phyloP scores from a whole-genome alignment of 2,888 invertebrate genomes.

The Yponomeuta plumbellus region DNA sequence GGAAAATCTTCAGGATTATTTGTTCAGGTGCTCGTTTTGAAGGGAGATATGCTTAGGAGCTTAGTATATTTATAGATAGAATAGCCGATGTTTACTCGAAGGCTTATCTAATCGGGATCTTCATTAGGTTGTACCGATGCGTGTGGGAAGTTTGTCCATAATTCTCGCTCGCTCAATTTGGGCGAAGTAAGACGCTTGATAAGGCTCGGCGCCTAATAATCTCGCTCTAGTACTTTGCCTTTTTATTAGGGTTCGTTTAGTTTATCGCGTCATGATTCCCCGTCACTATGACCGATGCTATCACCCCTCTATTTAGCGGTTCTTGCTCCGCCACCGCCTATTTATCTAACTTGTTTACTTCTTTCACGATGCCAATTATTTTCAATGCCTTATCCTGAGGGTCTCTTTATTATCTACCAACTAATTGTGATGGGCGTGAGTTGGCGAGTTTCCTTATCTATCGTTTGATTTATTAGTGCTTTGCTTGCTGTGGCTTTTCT shows the following conservation, averaged over 20 bases:
- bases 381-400: conserved; percentile 14
- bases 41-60: neutral
- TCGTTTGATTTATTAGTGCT: neutral
- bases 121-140: conserved; percentile 62
- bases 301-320: conserved; percentile 49
- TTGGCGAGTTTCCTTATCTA: neutral
- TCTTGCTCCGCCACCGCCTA: conserved; percentile 29
- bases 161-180: conserved; percentile 68
- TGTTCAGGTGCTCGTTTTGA: neutral
- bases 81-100: conserved; percentile 45
- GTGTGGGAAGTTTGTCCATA: conserved; percentile 66
- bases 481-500: neutral
- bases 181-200: conserved; percentile 59
- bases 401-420: conserved; percentile 15
- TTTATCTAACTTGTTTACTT: conserved; percentile 20
- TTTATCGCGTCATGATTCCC: conserved; percentile 59
- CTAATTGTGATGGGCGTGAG: conserved; percentile 15
- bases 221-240: conserved; percentile 51
- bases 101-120: conserved; percentile 59
- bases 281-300: conserved; percentile 52
- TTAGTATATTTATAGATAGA: conserved; percentile 12
- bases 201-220: conserved; percentile 58
- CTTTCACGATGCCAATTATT: conserved; percentile 16
- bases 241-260: conserved; percentile 54
- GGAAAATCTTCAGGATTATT: neutral